Base-by-base conservation (phyloP, 2,797 vertebrate species). In the Crocidura indochinensis region DNA sequence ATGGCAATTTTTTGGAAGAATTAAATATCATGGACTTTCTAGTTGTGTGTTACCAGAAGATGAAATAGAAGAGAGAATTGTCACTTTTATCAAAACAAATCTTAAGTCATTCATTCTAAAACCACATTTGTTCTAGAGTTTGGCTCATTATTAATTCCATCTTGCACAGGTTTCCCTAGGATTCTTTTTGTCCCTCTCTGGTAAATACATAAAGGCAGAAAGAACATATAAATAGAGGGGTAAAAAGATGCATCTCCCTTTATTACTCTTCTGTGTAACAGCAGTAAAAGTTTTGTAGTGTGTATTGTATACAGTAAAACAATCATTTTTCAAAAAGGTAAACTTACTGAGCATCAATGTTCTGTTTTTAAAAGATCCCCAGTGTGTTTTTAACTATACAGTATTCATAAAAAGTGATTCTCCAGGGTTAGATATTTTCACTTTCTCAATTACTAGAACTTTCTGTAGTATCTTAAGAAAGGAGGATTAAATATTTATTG, bases 241-340 rank as follows among this genome's bases (percentile, higher is more conserved):
- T 65, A 77, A 91, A 8, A 78, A 90, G 79, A 86, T 79, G 24
- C 88, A 87, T 95, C 75, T 26, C 4, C 64, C 27, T 95, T 97
- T 97, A 97, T 96, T 91, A 51, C 93, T 94, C 95, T 97, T 95
- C 91, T 95, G 90, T 93, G 94, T 91, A 96, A 93, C 76, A 76
- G 91, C 49, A 96, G 92, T 97, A 97, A 96, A 97, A 97, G 76
- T 96, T 97, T 95, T 88, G 85, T 95, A 94, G 81, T 71, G 60
- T 95, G 83, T 95, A 88, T 87, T 91, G 69, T 93, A 96, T 90
- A 90, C 91, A 95, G 79, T 97, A 97, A 97, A 97, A 97, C 96
- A 97, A 97, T 97, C 44, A 95, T 96, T 97, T 97, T 95, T 97
- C 97, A 97, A 96, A 96, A 95, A 97, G 87, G 96, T 97, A 97